Percentiles rank a stretch among this genome's conserved stretches.
These are phyloP conservation scores for Bergia puertoricense DNA, from an alignment of 92 coral and sea anemone species.

Conservation along the genomic window DNA sequence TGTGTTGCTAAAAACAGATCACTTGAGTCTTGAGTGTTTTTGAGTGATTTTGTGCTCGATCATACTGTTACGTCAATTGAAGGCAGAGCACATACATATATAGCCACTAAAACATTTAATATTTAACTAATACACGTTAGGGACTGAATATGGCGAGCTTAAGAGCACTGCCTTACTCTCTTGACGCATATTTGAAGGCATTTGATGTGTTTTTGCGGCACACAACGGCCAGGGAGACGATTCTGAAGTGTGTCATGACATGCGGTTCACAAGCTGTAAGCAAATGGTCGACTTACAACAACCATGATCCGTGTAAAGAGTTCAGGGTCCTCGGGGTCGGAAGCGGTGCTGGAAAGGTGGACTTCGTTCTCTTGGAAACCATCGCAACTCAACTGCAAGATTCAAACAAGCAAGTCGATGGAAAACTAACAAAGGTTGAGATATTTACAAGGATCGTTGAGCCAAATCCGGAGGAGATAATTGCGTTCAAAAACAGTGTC, in stretches of 20 bases:
- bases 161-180: slow-evolving; percentile 24
- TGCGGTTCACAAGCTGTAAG: slow-evolving; percentile 37
- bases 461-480: slow-evolving; percentile 49
- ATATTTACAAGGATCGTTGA: slow-evolving; percentile 48
- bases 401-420: not conserved
- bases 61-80: not conserved
- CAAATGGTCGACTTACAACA: slow-evolving; percentile 9
- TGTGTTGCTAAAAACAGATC: not conserved
- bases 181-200: slow-evolving; percentile 44
- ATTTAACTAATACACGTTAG: too few species aligned
- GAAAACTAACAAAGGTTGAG: slow-evolving; percentile 6
- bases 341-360: slow-evolving; percentile 56
- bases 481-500: slow-evolving; percentile 43
- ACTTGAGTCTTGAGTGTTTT: not conserved
- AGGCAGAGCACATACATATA: not conserved
- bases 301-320: slow-evolving; percentile 14
- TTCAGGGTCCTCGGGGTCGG: slow-evolving; percentile 56
- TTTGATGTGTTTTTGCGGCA: slow-evolving; percentile 48
- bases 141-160: not conserved
- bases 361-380: slow-evolving; percentile 42
- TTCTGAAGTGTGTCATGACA: slow-evolving; percentile 44
- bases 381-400: slow-evolving; percentile 46
- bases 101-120: too few species aligned
- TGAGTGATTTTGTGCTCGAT: not conserved
- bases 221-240: slow-evolving; percentile 55